These are phyloP conservation scores for Heliconius cydno DNA, from an alignment of 2,888 invertebrate genomes.

Conservation along the genomic window DNA sequence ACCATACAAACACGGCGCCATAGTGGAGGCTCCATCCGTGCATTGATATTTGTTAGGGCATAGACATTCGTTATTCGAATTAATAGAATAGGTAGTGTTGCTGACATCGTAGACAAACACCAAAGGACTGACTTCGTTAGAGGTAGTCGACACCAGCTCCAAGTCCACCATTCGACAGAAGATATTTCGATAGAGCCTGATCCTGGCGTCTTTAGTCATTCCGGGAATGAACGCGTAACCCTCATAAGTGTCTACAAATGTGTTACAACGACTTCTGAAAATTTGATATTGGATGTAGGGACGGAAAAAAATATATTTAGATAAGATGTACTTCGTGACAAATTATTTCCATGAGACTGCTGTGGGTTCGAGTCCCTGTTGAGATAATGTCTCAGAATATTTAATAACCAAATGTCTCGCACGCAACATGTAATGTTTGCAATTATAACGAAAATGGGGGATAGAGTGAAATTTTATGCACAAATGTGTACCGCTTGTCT, in stretches of 20 bases:
- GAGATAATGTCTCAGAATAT: too few species aligned
- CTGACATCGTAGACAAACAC: conserved; percentile 85
- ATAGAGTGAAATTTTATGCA: background rate
- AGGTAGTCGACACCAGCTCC: conserved; percentile 55
- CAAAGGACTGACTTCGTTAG: conserved; percentile 76
- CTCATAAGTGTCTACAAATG: conserved; percentile 87
- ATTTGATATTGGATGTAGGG: background rate
- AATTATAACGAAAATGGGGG: background rate
- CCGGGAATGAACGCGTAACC: conserved; percentile 87
- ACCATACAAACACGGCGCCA: conserved; percentile 89
- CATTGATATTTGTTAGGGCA: conserved; percentile 76
- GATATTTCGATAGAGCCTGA: conserved; percentile 88
- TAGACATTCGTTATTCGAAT: conserved; percentile 86
- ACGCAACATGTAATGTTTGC: background rate
- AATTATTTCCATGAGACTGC: too few species aligned
- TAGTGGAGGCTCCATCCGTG: conserved; percentile 85
- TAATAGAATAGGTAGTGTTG: conserved; percentile 84
- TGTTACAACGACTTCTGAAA: conserved; percentile 85
- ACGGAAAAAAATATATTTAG: too few species aligned
- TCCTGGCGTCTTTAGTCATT: conserved; percentile 75
- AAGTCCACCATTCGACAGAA: conserved; percentile 88
- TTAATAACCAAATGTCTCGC: background rate
- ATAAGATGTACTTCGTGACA: too few species aligned
- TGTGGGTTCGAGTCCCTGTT: too few species aligned
- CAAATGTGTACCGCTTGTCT: conserved; percentile 55